Percentiles rank a stretch among this genome's conserved stretches.
These are phyloP conservation scores for Dendroctonus ponderosae DNA, from an alignment of 1,140 invertebrate species.

Conservation along the genomic window DNA sequence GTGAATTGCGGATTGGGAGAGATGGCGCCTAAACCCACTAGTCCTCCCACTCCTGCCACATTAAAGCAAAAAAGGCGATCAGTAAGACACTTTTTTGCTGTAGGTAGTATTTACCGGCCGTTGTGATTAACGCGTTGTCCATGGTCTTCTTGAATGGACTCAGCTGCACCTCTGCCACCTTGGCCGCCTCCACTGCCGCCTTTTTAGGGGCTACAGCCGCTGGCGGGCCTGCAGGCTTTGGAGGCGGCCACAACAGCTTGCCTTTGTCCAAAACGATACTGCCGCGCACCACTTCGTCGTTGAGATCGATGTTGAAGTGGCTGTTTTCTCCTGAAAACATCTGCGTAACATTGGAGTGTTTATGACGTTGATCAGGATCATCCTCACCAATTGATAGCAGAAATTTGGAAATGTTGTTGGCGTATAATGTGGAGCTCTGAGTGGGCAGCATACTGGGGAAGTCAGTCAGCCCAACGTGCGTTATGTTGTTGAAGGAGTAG, in stretches of 20 bases:
- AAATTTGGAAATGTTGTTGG: slow-evolving; percentile 89
- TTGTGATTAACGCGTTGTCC: slow-evolving; percentile 71
- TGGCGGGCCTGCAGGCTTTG: slow-evolving; percentile 57
- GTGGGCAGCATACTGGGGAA: slow-evolving; percentile 81
- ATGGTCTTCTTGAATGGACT: slow-evolving; percentile 58
- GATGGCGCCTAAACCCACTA: slow-evolving; percentile 69
- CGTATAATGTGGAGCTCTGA: slow-evolving; percentile 83
- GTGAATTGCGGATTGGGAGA: slow-evolving; percentile 83
- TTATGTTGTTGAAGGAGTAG: slow-evolving; percentile 73
- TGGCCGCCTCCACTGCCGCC: slow-evolving; percentile 50
- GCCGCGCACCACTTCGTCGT: slow-evolving; percentile 84
- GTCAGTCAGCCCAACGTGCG: slow-evolving; percentile 84
- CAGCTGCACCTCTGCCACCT: slow-evolving; percentile 47
- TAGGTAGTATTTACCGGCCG: slow-evolving; percentile 57
- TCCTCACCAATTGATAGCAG: slow-evolving; percentile 71
- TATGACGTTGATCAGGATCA: not conserved
- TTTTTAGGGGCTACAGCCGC: slow-evolving; percentile 50
- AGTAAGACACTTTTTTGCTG: not conserved
- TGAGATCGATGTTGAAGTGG: slow-evolving; percentile 75
- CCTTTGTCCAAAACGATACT: slow-evolving; percentile 76
- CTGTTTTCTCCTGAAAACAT: slow-evolving; percentile 62
- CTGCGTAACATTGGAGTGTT: not conserved
- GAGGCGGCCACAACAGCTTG: slow-evolving; percentile 77
- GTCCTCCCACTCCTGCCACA: slow-evolving; percentile 60
- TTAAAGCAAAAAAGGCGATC: not conserved